These are phyloP conservation scores for Corynorhinus townsendii DNA, from an alignment of 2,113 vertebrate genomes.

Conservation along the genomic window DNA sequence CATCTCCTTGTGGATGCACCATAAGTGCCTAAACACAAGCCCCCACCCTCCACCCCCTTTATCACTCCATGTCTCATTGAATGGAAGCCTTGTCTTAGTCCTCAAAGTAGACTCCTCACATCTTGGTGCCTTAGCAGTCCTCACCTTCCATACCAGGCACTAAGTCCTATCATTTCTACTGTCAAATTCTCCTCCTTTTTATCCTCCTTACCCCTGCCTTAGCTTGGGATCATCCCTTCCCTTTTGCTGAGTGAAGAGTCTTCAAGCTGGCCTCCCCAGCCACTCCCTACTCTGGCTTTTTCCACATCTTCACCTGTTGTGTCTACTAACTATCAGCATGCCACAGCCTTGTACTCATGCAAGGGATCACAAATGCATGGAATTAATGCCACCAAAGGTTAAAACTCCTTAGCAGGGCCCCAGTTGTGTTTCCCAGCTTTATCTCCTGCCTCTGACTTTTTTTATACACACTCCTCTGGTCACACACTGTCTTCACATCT, in stretches of 20 bases:
- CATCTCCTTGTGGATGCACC: neutral
- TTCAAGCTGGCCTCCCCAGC: neutral
- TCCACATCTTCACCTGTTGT: neutral
- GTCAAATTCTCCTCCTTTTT: neutral
- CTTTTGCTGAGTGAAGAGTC: no score
- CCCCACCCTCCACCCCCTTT: neutral
- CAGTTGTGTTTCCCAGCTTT: neutral
- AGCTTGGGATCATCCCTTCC: neutral
- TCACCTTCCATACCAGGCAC: neutral
- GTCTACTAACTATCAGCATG: neutral
- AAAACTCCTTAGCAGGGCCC: no score
- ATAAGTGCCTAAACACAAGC: neutral
- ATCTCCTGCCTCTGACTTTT: neutral
- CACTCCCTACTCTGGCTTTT: neutral
- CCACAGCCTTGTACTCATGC: neutral
- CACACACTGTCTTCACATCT: neutral
- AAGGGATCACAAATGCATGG: neutral
- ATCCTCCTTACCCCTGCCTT: neutral
- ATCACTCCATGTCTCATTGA: neutral
- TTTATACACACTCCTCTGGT: neutral
- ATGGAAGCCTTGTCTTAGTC: neutral
- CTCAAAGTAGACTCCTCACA: neutral
- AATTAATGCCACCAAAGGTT: neutral
- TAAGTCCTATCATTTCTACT: neutral
- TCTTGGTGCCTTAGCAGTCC: neutral